Percentiles rank a stretch among this genome's conserved stretches.
phyloP scores from a whole-genome alignment of 2,113 vertebrate genomes.

The Panthera leo region DNA sequence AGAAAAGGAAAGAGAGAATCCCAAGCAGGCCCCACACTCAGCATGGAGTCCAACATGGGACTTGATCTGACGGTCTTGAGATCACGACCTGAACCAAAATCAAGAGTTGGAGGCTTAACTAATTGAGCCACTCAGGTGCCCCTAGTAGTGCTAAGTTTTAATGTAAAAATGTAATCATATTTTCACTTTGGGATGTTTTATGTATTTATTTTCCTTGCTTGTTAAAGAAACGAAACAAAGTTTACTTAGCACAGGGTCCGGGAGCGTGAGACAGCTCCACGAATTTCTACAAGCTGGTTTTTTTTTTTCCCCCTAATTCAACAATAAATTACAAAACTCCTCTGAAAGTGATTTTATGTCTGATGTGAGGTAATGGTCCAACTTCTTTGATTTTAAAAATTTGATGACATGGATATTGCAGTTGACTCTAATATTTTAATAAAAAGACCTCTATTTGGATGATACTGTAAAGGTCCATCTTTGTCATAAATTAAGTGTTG shows the following conservation, averaged over 20 bases:
- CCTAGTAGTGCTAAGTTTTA: not conserved
- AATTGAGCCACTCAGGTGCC: no score
- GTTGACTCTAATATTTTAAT: not conserved
- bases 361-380: not conserved
- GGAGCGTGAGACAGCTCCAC: not conserved
- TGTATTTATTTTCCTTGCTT: not conserved
- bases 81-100: no score
- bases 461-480: not conserved
- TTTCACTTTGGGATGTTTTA: not conserved
- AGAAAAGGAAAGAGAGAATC: no score
- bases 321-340: not conserved
- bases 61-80: no score
- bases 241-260: not conserved
- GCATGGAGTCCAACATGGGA: no score
- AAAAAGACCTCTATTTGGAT: not conserved
- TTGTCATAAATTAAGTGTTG: not conserved
- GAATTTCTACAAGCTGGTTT: not conserved
- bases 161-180: not conserved
- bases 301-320: not conserved
- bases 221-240: not conserved
- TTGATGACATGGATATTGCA: not conserved
- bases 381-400: not conserved
- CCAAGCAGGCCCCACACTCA: no score
- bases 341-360: not conserved
- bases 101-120: no score